A percentile compares a stretch with the other conserved stretches of the same genome.
Evolutionary conservation across 2,797 vertebrate genomes (phyloP).

Genomic region (Eulemur albifrons): DNA sequence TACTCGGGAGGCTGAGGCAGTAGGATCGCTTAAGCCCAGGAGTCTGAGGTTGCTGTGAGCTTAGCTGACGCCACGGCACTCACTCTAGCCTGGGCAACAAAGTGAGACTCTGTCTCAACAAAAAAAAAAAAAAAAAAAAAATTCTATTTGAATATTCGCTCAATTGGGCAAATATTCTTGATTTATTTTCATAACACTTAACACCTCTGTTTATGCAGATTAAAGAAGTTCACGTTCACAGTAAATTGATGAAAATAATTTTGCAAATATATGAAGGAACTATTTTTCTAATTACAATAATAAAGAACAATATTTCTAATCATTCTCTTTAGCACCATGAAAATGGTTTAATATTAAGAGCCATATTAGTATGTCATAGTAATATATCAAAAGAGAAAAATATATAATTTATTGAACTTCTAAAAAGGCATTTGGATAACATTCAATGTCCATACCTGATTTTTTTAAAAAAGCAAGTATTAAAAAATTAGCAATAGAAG

Average conservation of each 20-base stretch:
- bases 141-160: too few species aligned
- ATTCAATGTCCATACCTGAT: not conserved
- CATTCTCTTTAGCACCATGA: slow-evolving; percentile 1
- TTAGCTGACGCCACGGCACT: too few species aligned
- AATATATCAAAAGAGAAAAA: slow-evolving; percentile 20
- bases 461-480: not conserved
- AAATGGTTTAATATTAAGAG: not conserved
- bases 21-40: too few species aligned
- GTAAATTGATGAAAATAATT: slow-evolving; percentile 32
- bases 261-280: not conserved
- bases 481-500: not conserved
- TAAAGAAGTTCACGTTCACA: not conserved
- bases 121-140: too few species aligned
- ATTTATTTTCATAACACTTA: not conserved
- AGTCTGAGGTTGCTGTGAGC: too few species aligned
- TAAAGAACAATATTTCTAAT: not conserved
- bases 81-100: too few species aligned
- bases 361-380: not conserved
- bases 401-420: not conserved
- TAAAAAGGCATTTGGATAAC: not conserved
- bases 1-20: too few species aligned
- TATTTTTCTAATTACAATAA: not conserved
- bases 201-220: not conserved
- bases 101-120: too few species aligned
- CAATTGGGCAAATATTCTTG: not conserved